A percentile compares a stretch with the other conserved stretches of the same genome.
phyloP scores from a whole-genome alignment of 53 echinoderm and acorn worm species.

The Hippasteria phrygiana region DNA sequence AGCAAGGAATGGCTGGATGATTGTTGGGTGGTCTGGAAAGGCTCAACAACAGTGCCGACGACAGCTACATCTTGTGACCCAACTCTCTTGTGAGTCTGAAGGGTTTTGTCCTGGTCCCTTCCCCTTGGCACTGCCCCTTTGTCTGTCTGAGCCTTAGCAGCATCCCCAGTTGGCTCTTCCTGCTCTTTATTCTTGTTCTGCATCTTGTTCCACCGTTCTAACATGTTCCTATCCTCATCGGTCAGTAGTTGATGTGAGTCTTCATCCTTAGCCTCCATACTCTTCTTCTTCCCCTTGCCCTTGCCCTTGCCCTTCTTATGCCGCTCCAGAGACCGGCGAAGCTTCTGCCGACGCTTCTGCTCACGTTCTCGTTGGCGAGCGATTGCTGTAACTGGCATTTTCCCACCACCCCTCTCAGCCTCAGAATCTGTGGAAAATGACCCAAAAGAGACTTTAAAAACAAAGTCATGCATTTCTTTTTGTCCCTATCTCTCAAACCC shows the following conservation, averaged over 20 bases:
- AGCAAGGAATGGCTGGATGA: neutral
- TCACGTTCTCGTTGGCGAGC: conserved; percentile 93
- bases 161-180: neutral
- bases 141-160: neutral
- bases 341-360: conserved; percentile 77
- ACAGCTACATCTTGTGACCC: neutral
- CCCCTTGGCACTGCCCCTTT: neutral
- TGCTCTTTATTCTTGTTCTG: conserved; percentile 43
- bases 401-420: conserved; percentile 73
- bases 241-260: conserved; percentile 70
- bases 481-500: neutral
- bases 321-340: conserved; percentile 73
- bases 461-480: conserved; percentile 1
- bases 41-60: neutral
- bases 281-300: conserved; percentile 23
- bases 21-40: neutral
- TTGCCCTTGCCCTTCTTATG: conserved; percentile 68
- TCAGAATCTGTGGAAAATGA: conserved; percentile 31
- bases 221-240: conserved; percentile 83
- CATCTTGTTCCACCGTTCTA: conserved; percentile 95
- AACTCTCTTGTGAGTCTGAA: neutral
- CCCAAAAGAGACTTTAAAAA: neutral
- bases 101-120: neutral
- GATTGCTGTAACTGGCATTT: conserved; percentile 85
- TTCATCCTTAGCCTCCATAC: conserved; percentile 41